These are phyloP conservation scores for Hylyphantes graminicola DNA, from an alignment of 1,140 invertebrate species.

Conservation along the genomic window DNA sequence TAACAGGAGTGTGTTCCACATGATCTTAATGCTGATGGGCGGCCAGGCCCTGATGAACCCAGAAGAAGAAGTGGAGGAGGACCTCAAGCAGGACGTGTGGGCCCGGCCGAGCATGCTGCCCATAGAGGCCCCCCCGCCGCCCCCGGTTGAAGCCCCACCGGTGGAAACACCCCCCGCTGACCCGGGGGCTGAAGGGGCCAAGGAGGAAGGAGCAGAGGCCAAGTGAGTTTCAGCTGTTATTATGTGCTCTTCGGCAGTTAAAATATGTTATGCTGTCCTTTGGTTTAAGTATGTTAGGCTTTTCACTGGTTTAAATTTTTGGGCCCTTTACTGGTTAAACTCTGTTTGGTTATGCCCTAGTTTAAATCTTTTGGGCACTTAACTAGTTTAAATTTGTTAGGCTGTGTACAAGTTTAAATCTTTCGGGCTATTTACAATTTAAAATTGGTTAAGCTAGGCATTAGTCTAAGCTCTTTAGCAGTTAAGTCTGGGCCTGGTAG, in stretches of 20 bases:
- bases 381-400: no score
- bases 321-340: no score
- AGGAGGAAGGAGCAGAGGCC: slow-evolving; percentile 76
- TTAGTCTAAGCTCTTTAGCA: no score
- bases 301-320: no score
- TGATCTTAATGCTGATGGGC: slow-evolving; percentile 81
- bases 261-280: no score
- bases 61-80: slow-evolving; percentile 60
- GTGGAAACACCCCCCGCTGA: slow-evolving; percentile 28
- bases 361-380: no score
- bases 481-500: slow-evolving; percentile 42
- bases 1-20: slow-evolving; percentile 64
- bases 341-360: no score
- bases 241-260: no score
- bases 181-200: slow-evolving; percentile 66
- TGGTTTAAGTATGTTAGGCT: no score
- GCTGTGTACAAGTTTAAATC: no score
- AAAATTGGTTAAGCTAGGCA: no score
- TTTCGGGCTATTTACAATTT: no score
- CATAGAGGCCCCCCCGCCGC: slow-evolving; percentile 28
- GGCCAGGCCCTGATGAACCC: slow-evolving; percentile 61
- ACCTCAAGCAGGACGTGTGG: slow-evolving; percentile 46
- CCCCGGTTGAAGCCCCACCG: slow-evolving; percentile 43
- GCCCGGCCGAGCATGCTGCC: slow-evolving; percentile 46
- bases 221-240: slow-evolving; percentile 70